Evolutionary conservation across 1,140 invertebrate genomes (phyloP).

Genomic region (Heliconius congener): DNA sequence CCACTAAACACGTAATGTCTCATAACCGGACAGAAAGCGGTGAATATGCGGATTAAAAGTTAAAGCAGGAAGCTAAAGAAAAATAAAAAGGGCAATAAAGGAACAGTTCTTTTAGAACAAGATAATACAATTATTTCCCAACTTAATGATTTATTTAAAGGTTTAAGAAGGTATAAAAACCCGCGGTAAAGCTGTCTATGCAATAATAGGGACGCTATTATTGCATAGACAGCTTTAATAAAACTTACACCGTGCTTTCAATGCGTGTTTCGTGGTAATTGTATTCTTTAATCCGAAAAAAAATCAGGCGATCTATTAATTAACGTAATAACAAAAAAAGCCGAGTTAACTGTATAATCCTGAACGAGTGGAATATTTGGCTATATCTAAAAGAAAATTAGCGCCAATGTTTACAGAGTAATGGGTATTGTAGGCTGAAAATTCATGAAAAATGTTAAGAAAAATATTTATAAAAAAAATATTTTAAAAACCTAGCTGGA

Average conservation of each 20-base stretch:
- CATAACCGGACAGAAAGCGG: no score
- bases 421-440: background rate
- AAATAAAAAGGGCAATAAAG: no score
- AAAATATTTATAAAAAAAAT: background rate
- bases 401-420: background rate
- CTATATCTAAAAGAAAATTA: slow-evolving; percentile 9
- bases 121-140: background rate
- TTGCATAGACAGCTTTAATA: slow-evolving; percentile 47
- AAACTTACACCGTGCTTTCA: slow-evolving; percentile 46
- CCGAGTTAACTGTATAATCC: slow-evolving; percentile 24
- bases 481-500: background rate
- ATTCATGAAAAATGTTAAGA: background rate
- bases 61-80: no score
- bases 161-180: slow-evolving; percentile 12
- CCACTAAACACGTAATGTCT: no score
- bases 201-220: background rate
- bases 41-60: no score
- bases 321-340: slow-evolving; percentile 34
- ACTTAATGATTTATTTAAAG: slow-evolving; percentile 6
- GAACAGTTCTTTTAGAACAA: background rate
- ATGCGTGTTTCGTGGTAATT: slow-evolving; percentile 34
- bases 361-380: slow-evolving; percentile 21
- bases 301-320: slow-evolving; percentile 52
- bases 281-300: slow-evolving; percentile 46
- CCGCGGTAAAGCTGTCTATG: background rate